phyloP scores from a whole-genome alignment of 2,888 invertebrate genomes.

The Cephus nigrinus region DNA sequence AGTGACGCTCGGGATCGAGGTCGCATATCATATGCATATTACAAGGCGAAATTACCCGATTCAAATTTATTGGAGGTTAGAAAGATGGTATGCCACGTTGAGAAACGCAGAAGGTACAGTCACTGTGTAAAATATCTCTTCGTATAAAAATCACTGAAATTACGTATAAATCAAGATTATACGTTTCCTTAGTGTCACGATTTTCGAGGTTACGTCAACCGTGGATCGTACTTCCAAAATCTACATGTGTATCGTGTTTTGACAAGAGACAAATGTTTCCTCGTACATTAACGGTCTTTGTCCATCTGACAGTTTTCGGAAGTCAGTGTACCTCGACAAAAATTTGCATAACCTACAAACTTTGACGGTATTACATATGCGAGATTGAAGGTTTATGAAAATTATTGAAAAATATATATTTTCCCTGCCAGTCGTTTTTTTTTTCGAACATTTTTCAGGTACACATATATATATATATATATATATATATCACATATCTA shows the following conservation, averaged over 20 bases:
- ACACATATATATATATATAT: too few relatives aligned
- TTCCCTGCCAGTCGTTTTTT: background rate
- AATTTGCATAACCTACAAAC: background rate
- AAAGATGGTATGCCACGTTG: background rate
- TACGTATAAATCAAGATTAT: background rate
- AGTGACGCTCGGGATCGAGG: background rate
- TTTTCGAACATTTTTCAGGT: background rate
- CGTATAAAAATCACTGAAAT: background rate
- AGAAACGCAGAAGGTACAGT: background rate
- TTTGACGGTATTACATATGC: background rate
- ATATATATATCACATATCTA: background rate
- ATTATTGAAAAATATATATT: background rate
- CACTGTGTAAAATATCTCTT: background rate
- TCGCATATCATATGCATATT: background rate
- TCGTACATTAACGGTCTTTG: background rate
- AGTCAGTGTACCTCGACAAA: background rate
- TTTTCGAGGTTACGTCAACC: background rate
- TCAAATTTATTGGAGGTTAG: background rate
- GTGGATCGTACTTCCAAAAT: background rate
- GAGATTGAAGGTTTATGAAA: background rate
- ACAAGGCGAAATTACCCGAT: background rate
- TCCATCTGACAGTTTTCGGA: background rate
- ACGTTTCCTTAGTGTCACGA: background rate
- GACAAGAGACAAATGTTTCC: background rate
- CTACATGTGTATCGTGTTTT: background rate